Base-by-base conservation (phyloP, 2,888 invertebrate species). In the Zaprionus bogoriensis region DNA sequence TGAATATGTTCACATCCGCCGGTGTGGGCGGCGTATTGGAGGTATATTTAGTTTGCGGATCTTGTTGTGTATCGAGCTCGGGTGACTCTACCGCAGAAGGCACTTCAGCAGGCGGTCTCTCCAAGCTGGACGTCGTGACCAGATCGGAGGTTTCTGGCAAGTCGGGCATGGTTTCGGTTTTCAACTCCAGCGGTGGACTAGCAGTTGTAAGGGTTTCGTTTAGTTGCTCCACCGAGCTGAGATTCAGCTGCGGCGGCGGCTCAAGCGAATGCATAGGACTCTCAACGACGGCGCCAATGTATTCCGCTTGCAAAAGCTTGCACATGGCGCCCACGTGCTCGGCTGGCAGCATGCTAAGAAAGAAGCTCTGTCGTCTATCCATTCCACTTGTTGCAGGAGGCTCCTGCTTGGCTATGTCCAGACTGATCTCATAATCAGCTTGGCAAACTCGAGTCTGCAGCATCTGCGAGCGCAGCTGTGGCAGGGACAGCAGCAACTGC, bases 311-410 rank as follows among this genome's bases (percentile, higher is more conserved):
- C 59, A 96, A 89, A 28, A 94, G 92, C 90, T 96, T 96, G 90
- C 96, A 97, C 71, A 96, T 91, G 19, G 96, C 96, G 17, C 95
- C 94, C 72, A 96, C 91, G 89, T 95, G 95, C 81, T 94, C 94
- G 23, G 92, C 91, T 9, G 94, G 92, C 75, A 95, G 93, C 73
- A 95, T 92, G 74, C 93, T 92, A 32, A 94, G 92, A 67, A 94
- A 92, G 81, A 94, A 93, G 69, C 93, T 93, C 45, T 77, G 83
- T 9, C 76, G 87, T 22, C 73, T 85, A 27, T 62, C 69, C 73
- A 73, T 61, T 25, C 73, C 64, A 14, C 66, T 58, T 2, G 50
- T 45, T 17, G 32, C 32, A 17, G 54, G 20, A 1, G 44, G 36
- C 32, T 60, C 60, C 92, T 87, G 93, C 93, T 5, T 32, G 5